phyloP scores from a whole-genome alignment of 2,888 invertebrate species.

The Himalopsyche kuldschensis region DNA sequence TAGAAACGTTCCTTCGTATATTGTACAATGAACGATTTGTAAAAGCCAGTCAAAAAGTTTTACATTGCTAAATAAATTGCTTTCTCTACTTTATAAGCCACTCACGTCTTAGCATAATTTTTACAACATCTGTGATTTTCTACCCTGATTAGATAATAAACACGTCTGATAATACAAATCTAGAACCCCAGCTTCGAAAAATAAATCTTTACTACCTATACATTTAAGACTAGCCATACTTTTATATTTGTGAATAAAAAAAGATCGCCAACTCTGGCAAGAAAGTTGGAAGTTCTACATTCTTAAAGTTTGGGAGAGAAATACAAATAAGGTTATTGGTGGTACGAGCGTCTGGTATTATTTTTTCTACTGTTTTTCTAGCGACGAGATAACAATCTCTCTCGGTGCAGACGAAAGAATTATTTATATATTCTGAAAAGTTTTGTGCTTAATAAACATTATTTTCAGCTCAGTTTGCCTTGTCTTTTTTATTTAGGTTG shows the following conservation, averaged over 20 bases:
- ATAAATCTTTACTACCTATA: not conserved
- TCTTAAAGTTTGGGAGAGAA: conserved; percentile 12
- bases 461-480: conserved; percentile 23
- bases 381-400: conserved; percentile 6
- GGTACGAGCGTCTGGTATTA: not conserved
- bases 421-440: conserved; percentile 22
- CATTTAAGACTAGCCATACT: not conserved
- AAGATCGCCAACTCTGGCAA: conserved; percentile 6
- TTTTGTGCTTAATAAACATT: conserved; percentile 32
- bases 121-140: conserved; percentile 2
- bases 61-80: not conserved
- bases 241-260: conserved; percentile 3
- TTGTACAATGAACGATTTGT: no score
- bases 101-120: not conserved
- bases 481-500: conserved; percentile 1
- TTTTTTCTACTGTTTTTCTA: conserved; percentile 12
- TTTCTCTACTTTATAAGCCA: not conserved
- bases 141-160: conserved; percentile 4
- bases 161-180: not conserved
- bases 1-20: no score
- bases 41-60: not conserved
- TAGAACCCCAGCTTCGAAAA: not conserved
- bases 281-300: not conserved
- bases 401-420: conserved; percentile 10
- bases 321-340: conserved; percentile 28